phyloP scores from a whole-genome alignment of 2,888 invertebrate genomes.

The Strigamia transsilvanica region DNA sequence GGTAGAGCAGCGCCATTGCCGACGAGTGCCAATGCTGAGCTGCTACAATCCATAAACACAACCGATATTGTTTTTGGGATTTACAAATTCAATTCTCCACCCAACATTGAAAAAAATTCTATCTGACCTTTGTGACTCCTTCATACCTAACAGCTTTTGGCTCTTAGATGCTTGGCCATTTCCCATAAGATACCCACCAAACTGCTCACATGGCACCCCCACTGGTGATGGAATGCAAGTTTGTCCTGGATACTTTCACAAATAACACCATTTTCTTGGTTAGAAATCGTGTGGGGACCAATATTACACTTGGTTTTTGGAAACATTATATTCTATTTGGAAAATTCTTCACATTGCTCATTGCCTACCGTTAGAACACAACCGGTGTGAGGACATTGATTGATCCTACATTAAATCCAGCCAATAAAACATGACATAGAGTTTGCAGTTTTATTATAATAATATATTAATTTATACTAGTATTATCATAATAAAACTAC shows the following conservation, averaged over 20 bases:
- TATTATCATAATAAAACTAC: no score
- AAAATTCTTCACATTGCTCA: no score
- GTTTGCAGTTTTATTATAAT: no score
- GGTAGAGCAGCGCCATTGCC: no score
- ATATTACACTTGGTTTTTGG: no score
- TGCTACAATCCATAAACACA: background rate
- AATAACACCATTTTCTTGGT: background rate
- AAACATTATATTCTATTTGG: no score
- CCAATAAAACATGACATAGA: no score
- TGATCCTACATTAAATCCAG: no score
- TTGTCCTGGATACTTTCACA: background rate
- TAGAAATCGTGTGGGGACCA: background rate
- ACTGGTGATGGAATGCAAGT: background rate
- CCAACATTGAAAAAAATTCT: constrained; percentile 1
- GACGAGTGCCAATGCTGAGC: background rate
- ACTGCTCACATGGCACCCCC: constrained; percentile 36
- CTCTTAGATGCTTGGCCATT: background rate
- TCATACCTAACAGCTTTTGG: constrained; percentile 20
- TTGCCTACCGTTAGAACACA: no score
- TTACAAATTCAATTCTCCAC: background rate
- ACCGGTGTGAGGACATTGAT: no score
- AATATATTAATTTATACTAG: no score
- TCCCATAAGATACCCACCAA: background rate
- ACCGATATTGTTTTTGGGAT: background rate
- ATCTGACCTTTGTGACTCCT: constrained; percentile 29